A percentile compares a stretch with the other conserved stretches of the same genome.
Conservation (phyloP, 1,140 invertebrate genomes). For the Papilio helenus region DNA sequence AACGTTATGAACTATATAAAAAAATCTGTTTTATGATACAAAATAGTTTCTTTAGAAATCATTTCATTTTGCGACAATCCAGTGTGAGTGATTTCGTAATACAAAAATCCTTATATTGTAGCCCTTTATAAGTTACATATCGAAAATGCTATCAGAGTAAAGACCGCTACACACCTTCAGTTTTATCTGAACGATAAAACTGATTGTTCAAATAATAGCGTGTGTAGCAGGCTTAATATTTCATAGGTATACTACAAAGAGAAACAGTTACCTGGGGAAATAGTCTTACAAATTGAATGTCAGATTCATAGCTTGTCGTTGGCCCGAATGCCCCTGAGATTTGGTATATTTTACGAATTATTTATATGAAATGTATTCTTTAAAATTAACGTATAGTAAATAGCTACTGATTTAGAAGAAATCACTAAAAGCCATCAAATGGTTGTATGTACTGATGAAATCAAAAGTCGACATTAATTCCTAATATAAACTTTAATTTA, state of each 20-base stretch:
- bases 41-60: not conserved
- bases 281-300: slow-evolving; percentile 8
- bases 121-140: not conserved
- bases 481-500: too few relatives aligned
- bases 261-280: not conserved
- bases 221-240: not conserved
- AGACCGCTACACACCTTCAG: too few relatives aligned
- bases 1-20: not conserved
- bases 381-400: not conserved
- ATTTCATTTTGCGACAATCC: too few relatives aligned
- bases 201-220: too few relatives aligned
- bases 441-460: too few relatives aligned
- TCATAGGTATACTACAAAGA: not conserved
- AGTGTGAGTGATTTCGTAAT: too few relatives aligned
- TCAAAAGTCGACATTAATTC: too few relatives aligned
- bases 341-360: not conserved
- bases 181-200: too few relatives aligned
- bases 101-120: not conserved
- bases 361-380: not conserved
- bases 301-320: not conserved
- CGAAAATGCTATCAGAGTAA: not conserved
- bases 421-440: not conserved
- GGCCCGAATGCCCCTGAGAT: not conserved
- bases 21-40: not conserved
- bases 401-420: not conserved